Evolutionary conservation across 2,888 invertebrate genomes (phyloP).

Genomic region (Pollenia labialis): DNA sequence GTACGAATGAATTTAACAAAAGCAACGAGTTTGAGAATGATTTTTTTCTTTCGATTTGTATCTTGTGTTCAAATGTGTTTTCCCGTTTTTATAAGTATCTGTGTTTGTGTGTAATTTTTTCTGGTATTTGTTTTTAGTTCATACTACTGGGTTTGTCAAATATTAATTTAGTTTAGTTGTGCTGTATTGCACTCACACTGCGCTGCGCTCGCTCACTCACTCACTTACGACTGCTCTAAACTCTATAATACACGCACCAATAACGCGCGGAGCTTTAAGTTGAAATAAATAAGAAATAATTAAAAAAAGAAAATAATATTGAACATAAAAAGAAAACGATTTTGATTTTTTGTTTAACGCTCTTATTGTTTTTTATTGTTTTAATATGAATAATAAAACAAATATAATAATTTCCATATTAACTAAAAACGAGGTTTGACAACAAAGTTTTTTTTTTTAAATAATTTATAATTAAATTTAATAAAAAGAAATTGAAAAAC

Average conservation of each 20-base stretch:
- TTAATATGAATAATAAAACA: slow-evolving; percentile 37
- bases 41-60: slow-evolving; percentile 18
- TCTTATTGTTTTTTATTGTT: slow-evolving; percentile 47
- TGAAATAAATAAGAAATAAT: slow-evolving; percentile 20
- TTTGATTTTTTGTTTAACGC: slow-evolving; percentile 69
- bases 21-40: slow-evolving; percentile 57
- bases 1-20: slow-evolving; percentile 33
- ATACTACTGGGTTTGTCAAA: slow-evolving; percentile 46
- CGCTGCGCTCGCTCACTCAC: slow-evolving; percentile 54
- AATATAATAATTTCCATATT: slow-evolving; percentile 44
- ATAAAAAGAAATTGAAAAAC: slow-evolving; percentile 10
- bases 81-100: slow-evolving; percentile 28
- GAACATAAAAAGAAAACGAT: slow-evolving; percentile 52
- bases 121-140: slow-evolving; percentile 31
- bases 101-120: background rate
- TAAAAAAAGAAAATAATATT: slow-evolving; percentile 27
- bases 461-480: slow-evolving; percentile 30
- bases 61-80: slow-evolving; percentile 46
- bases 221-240: slow-evolving; percentile 61
- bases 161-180: slow-evolving; percentile 69
- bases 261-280: slow-evolving; percentile 65
- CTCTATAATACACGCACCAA: slow-evolving; percentile 58
- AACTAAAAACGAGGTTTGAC: slow-evolving; percentile 69
- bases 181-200: slow-evolving; percentile 69
- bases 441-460: slow-evolving; percentile 48